phyloP scores from a whole-genome alignment of 2,888 invertebrate species.

The Drosophila anomalata region DNA sequence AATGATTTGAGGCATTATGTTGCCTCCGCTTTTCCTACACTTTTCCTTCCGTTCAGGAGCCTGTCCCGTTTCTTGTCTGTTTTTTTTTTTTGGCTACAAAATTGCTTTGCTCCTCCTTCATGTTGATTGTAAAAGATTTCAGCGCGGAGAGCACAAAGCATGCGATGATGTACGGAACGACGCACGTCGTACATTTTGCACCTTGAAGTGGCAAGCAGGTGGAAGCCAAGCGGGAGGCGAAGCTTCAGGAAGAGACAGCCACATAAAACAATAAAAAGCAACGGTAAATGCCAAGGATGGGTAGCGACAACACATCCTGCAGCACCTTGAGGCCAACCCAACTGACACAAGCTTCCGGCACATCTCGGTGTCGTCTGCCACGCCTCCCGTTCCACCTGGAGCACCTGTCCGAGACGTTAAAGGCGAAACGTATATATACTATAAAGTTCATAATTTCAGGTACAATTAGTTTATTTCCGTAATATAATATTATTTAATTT shows the following conservation, averaged over 20 bases:
- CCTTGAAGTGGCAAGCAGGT: conserved; percentile 55
- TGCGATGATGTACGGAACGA: conserved; percentile 66
- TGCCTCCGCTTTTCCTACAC: conserved; percentile 35
- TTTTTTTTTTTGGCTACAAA: conserved; percentile 47
- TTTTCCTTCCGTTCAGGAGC: conserved; percentile 30
- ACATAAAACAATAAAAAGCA: conserved; percentile 71
- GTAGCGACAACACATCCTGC: conserved; percentile 45
- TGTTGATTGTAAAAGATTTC: conserved; percentile 72
- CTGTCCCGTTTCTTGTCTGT: background rate
- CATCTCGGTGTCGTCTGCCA: conserved; percentile 17
- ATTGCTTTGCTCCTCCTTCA: conserved; percentile 51
- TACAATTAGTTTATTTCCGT: background rate
- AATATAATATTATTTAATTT: no score
- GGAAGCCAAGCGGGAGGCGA: background rate
- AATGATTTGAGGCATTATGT: conserved; percentile 76
- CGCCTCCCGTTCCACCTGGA: conserved; percentile 40
- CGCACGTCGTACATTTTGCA: conserved; percentile 66
- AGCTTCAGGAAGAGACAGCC: conserved; percentile 36
- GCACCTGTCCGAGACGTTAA: conserved; percentile 19
- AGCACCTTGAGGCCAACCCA: conserved; percentile 54
- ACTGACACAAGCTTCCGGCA: conserved; percentile 60
- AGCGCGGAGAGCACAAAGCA: conserved; percentile 66
- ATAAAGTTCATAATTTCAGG: background rate
- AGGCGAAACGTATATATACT: conserved; percentile 1
- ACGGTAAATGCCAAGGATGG: conserved; percentile 43